A percentile compares a stretch with the other conserved stretches of the same genome.
Evolutionary conservation across 2,888 invertebrate genomes (phyloP).

Genomic region (Nemotelus nigrinus): DNA sequence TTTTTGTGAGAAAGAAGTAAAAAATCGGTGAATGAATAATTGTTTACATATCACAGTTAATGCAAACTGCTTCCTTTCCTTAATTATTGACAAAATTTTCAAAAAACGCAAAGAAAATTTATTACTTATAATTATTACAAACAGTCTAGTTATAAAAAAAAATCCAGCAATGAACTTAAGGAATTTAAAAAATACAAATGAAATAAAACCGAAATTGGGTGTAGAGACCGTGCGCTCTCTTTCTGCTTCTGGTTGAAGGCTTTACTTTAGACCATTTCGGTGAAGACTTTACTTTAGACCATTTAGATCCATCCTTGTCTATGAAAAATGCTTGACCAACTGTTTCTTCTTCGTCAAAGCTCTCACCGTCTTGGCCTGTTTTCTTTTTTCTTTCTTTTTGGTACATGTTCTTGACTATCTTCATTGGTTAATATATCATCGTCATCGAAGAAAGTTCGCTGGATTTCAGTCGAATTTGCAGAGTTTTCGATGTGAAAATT

Average conservation of each 20-base stretch:
- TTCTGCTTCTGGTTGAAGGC: conserved; percentile 13
- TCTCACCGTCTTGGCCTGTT: background rate
- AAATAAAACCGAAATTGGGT: too few species aligned
- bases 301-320: conserved; percentile 1
- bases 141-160: too few species aligned
- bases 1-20: too few species aligned
- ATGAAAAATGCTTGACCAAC: conserved; percentile 4
- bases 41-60: too few species aligned
- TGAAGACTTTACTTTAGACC: background rate
- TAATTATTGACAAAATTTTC: too few species aligned
- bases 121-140: too few species aligned
- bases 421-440: background rate
- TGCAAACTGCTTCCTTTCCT: too few species aligned
- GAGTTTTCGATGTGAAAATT: background rate
- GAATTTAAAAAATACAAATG: too few species aligned
- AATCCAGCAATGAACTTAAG: too few species aligned
- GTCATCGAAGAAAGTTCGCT: conserved; percentile 3
- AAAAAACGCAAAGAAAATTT: too few species aligned
- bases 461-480: conserved; percentile 11
- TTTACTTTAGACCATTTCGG: conserved; percentile 11
- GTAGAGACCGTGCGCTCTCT: background rate
- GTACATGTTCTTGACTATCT: conserved; percentile 7
- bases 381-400: background rate
- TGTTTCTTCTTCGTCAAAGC: background rate
- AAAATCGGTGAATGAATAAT: too few species aligned